Conservation (phyloP, 2,797 vertebrate species). For the Arnoldichthys spilopterus region DNA sequence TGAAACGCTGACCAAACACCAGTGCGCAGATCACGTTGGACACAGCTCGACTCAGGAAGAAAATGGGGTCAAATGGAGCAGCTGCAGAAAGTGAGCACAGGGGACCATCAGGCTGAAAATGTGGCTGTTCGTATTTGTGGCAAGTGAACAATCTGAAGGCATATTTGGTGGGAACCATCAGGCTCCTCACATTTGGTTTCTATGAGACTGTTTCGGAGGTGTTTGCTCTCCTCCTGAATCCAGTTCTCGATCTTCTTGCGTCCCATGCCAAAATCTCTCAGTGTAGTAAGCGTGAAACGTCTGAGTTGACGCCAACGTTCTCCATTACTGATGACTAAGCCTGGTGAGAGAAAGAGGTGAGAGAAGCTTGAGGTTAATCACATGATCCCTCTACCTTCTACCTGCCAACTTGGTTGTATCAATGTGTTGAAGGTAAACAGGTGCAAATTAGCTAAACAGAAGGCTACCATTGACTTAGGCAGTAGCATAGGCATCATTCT, state of each 20-base stretch:
- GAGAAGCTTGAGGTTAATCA: background rate
- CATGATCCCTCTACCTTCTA: background rate
- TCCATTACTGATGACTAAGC: conserved; percentile 42
- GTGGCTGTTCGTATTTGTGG: background rate
- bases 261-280: conserved; percentile 78
- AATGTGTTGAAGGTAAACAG: too few species aligned
- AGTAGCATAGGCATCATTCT: too few species aligned
- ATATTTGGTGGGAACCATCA: background rate
- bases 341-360: conserved; percentile 29
- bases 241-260: conserved; percentile 74
- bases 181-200: conserved; percentile 49
- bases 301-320: conserved; percentile 71
- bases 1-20: conserved; percentile 75
- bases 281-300: conserved; percentile 70
- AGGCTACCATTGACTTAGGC: too few species aligned
- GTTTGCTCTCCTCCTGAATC: conserved; percentile 72
- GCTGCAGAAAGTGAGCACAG: conserved; percentile 49
- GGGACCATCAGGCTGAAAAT: background rate
- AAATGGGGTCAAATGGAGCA: conserved; percentile 62
- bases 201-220: conserved; percentile 57
- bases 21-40: conserved; percentile 80
- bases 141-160: background rate
- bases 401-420: background rate
- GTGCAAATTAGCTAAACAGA: too few species aligned
- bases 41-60: conserved; percentile 65